Evolutionary conservation across 2,113 vertebrate species (phyloP).

Genomic region (Ictalurus furcatus): DNA sequence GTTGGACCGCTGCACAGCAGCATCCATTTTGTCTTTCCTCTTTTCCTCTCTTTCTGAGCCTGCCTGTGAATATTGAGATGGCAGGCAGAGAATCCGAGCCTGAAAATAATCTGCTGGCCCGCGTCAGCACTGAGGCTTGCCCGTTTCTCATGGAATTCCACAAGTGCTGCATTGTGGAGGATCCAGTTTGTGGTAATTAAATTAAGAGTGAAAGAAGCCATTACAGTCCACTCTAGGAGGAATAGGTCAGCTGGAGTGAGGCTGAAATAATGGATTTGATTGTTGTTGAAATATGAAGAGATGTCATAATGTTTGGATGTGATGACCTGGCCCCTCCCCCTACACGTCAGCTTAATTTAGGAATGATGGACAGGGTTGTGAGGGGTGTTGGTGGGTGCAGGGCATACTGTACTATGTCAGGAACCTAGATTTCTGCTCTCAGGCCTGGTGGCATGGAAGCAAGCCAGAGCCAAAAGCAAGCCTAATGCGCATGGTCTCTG

Average conservation of each 20-base stretch:
- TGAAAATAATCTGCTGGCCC: slow-evolving; percentile 10
- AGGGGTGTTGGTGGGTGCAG: background rate
- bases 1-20: slow-evolving; percentile 3
- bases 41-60: slow-evolving; percentile 1
- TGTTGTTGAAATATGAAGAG: slow-evolving; percentile 18
- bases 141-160: slow-evolving; percentile 28
- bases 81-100: background rate
- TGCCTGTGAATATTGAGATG: slow-evolving; percentile 13
- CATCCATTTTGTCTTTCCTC: slow-evolving; percentile 40
- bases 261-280: slow-evolving; percentile 38
- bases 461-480: slow-evolving; percentile 44
- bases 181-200: slow-evolving; percentile 41
- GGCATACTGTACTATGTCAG: background rate
- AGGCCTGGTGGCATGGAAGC: slow-evolving; percentile 19
- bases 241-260: slow-evolving; percentile 28
- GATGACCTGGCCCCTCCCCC: background rate
- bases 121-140: slow-evolving; percentile 11
- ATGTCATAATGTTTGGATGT: slow-evolving; percentile 37
- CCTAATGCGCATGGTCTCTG: slow-evolving; percentile 46
- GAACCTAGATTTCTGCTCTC: slow-evolving; percentile 34
- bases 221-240: slow-evolving; percentile 42
- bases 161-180: slow-evolving; percentile 26
- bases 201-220: slow-evolving; percentile 42
- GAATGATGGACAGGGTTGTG: background rate
- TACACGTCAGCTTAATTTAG: background rate